Base-by-base conservation (phyloP, 2,797 vertebrate genomes). In the Urosaurus nigricauda region DNA sequence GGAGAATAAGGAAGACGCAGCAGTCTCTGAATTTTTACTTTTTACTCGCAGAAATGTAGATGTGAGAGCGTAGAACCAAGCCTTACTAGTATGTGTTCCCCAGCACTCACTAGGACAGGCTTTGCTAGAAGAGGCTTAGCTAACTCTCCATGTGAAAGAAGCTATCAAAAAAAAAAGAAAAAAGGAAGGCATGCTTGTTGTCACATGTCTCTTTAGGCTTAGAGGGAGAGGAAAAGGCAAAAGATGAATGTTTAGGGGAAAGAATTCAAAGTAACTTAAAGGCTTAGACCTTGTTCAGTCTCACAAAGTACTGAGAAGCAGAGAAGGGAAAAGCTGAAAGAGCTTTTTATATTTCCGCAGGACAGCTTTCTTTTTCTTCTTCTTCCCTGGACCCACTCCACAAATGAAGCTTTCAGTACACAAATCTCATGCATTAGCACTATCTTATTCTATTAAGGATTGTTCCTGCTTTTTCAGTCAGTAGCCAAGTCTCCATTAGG, bases 391-490 rank as follows among this genome's bases (percentile, higher is more conserved):
- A 37, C 2, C 47, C n/a, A 63, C 26, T n/a, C 26, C 40, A 60
- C 60, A 86, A 86, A 58, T 26, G 60, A 40, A 89, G 29, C 40
- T 63, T 37, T 88, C 29, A 88, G 73, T 26, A 12, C 58, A 82
- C 43, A 65, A 53, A 43, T n/a, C 78, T 75, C 58, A 35, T 71
- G n/a, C 56, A 86, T 75, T 77, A 82, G 58, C 58, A 82, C 58
- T 29, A 68, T 77, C 60, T 89, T 89, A 68, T 86, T 89, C 88
- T 75, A 65, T 51, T 77, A 43, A 89, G 43, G 82, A 75, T 81
- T 75, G 56, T 17, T 65, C 35, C 79, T 75, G 56, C 53, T 43
- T 56, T 79, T 35, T 68, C n/a, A 75, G 43, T 86, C 43, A 82
- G 53, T 29, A 87, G 65, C 53, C 21, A 29, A 1, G 24, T 8